phyloP scores from a whole-genome alignment of 2,888 invertebrate genomes.

The Ametastegia equiseti region DNA sequence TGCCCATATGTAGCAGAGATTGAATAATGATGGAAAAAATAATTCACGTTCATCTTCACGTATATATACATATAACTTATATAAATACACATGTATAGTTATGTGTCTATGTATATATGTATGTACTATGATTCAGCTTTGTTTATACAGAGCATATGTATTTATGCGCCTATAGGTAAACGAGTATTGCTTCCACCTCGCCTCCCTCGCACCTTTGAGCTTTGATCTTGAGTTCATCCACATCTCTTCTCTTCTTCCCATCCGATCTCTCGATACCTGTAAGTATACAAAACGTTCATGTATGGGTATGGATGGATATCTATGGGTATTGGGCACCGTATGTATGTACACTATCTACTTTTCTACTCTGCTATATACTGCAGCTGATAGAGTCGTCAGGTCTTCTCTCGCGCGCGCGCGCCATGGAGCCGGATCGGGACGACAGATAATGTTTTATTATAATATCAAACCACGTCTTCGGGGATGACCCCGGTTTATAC shows the following conservation, averaged over 20 bases:
- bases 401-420: conserved; percentile 21
- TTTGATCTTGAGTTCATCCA: conserved; percentile 45
- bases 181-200: neutral
- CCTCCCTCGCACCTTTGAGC: conserved; percentile 5
- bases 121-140: neutral
- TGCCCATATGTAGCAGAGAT: too few species aligned
- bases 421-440: conserved; percentile 65
- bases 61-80: too few species aligned
- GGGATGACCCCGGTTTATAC: neutral
- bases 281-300: too few species aligned
- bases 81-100: neutral
- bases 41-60: too few species aligned
- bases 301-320: too few species aligned
- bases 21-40: too few species aligned
- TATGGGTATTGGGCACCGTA: neutral
- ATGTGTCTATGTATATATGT: conserved; percentile 27
- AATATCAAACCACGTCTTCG: conserved; percentile 61
- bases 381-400: conserved; percentile 67
- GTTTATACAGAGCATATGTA: neutral
- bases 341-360: neutral
- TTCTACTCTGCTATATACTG: neutral
- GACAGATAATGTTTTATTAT: conserved; percentile 61
- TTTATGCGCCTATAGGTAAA: too few species aligned
- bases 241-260: neutral
- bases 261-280: neutral